phyloP scores from a whole-genome alignment of 2,113 vertebrate genomes.

The Apodemus sylvaticus region DNA sequence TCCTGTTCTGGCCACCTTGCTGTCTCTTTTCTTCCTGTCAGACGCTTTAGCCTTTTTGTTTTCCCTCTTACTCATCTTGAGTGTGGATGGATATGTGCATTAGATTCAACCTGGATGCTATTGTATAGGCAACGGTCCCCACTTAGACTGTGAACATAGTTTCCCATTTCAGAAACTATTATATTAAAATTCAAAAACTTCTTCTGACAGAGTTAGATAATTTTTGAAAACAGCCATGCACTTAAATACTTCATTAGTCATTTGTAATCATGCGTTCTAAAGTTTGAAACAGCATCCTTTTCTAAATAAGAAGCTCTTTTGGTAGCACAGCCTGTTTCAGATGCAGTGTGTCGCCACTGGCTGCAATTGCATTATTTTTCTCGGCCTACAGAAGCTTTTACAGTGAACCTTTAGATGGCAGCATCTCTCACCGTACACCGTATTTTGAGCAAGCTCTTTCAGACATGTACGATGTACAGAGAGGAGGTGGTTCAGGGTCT shows the following conservation, averaged over 20 bases:
- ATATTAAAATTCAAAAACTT: neutral
- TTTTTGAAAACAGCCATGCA: neutral
- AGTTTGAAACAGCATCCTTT: neutral
- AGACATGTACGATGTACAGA: neutral
- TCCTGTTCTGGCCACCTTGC: neutral
- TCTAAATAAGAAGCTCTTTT: constrained; percentile 6
- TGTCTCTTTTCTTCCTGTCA: neutral
- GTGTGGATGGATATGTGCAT: neutral
- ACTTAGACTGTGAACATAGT: neutral
- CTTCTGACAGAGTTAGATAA: constrained; percentile 30
- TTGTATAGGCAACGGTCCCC: neutral
- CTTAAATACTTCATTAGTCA: constrained; percentile 18
- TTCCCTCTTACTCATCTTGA: neutral
- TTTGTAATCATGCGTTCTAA: constrained; percentile 38
- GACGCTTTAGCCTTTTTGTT: neutral
- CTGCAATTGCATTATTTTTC: constrained; percentile 3
- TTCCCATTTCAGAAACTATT: neutral
- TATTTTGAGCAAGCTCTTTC: neutral
- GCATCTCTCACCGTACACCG: constrained; percentile 54
- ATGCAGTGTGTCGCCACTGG: neutral
- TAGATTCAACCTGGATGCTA: neutral
- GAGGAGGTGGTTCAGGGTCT: neutral
- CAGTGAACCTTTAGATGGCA: constrained; percentile 79
- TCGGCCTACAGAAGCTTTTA: neutral
- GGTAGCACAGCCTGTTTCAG: neutral